Evolutionary conservation across 2,113 vertebrate species (phyloP), one percentile per base, ranked within the genome.

Genomic region (Patagioenas fasciata): DNA sequence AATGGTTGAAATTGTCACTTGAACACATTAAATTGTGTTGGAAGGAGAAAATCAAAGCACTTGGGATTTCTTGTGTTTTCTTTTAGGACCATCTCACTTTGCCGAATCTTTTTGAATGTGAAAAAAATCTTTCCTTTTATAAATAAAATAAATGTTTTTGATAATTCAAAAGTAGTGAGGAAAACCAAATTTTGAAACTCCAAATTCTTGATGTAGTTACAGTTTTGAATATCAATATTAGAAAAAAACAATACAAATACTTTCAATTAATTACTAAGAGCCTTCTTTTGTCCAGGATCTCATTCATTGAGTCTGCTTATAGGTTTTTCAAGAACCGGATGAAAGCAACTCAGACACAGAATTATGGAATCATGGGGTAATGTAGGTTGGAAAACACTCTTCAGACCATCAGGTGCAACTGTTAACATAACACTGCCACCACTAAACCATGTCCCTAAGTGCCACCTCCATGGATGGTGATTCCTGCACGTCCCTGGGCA

Each of bases 21-120:
- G 80, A 58, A n/a, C 32, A 0, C 29, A 2, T 13, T 1, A 9
- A 25, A 15, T 9, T 1, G 5, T 1, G 11, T 10, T 13, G 47
- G 11, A 74, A 90, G 19, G 48, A 8, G 24, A 62, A 47, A 53
- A 12, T 56, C 65, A 23, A 38, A 83, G 28, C 51, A 13, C 48
- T n/a, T 13, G 69, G 16, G 23, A 5, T 47, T 36, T 60, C 15
- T 15, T 17, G 5, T 12, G 10, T 6, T 5, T 71, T 64, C 9
- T 66, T 83, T 80, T 57, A 69, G 50, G 15, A 48, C 32, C 2
- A 4, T 9, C 16, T 36, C 38, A 5, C 9, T 67, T 85, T 36
- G 23, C 14, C 20, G 31, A 6, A 64, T 23, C 25, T 54, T 62
- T 48, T 87, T 67, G 18, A 36, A 9, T 10, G 28, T 12, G 15